phyloP scores from a whole-genome alignment of 1,140 invertebrate species.

The Leptinotarsa lineolata region DNA sequence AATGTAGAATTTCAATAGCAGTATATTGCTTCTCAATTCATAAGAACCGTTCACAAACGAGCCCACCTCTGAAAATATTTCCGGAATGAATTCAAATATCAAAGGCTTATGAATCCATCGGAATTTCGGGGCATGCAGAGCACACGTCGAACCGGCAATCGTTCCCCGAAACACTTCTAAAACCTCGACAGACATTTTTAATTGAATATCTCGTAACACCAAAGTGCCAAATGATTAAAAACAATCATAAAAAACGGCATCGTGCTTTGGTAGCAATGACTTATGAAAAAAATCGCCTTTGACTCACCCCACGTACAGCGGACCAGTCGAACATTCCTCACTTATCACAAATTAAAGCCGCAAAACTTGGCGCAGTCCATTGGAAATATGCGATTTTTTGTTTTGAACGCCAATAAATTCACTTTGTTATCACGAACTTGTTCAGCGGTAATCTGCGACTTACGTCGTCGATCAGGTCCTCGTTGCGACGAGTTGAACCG shows the following conservation, averaged over 20 bases:
- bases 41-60: neutral
- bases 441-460: neutral
- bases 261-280: slow-evolving; percentile 11
- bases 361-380: neutral
- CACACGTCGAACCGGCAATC: neutral
- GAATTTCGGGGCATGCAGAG: neutral
- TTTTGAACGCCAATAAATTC: slow-evolving; percentile 31
- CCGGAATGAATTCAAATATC: neutral
- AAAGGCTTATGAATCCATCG: neutral
- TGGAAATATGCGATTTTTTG: slow-evolving; percentile 26
- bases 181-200: slow-evolving; percentile 12
- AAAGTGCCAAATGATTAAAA: slow-evolving; percentile 31
- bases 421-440: slow-evolving; percentile 26
- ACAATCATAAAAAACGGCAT: slow-evolving; percentile 18
- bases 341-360: neutral
- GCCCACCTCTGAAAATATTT: neutral
- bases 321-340: slow-evolving; percentile 7
- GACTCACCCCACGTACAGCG: slow-evolving; percentile 14
- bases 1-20: neutral
- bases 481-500: neutral
- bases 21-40: neutral
- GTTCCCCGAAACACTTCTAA: slow-evolving; percentile 6
- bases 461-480: neutral
- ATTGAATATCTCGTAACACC: slow-evolving; percentile 22
- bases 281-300: slow-evolving; percentile 27